Conservation (phyloP, 1,140 invertebrate genomes). For the Calosoma granatense region DNA sequence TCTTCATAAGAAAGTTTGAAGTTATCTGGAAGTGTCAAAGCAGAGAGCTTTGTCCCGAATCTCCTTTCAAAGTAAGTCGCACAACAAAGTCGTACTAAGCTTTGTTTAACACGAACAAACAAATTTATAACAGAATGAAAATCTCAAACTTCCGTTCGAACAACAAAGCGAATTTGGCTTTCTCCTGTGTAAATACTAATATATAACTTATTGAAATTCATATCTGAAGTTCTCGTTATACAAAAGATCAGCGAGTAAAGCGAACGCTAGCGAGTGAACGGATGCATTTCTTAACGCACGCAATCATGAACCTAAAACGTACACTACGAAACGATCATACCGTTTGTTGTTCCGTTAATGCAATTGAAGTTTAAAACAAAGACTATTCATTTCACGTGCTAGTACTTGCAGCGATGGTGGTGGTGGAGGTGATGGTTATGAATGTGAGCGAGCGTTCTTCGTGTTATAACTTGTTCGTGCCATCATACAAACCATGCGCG, state of each 20-base stretch:
- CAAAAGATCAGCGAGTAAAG: not conserved
- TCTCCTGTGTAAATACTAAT: slow-evolving; percentile 23
- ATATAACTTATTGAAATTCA: slow-evolving; percentile 27
- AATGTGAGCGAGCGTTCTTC: too few relatives aligned
- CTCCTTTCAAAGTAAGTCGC: not conserved
- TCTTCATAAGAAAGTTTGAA: slow-evolving; percentile 7
- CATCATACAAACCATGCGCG: too few relatives aligned
- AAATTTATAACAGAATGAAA: slow-evolving; percentile 22
- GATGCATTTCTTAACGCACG: not conserved
- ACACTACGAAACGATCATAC: not conserved
- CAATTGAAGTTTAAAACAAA: slow-evolving; percentile 23
- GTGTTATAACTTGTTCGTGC: not conserved
- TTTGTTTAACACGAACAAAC: slow-evolving; percentile 23
- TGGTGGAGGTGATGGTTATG: too few relatives aligned
- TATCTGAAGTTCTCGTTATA: slow-evolving; percentile 18
- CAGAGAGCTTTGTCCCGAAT: slow-evolving; percentile 1
- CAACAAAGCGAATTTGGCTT: slow-evolving; percentile 16
- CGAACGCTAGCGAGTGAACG: not conserved
- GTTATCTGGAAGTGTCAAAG: slow-evolving; percentile 6
- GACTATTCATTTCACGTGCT: slow-evolving; percentile 22
- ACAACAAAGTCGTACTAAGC: slow-evolving; percentile 10
- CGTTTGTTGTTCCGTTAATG: slow-evolving; percentile 14
- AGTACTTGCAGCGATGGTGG: too few relatives aligned
- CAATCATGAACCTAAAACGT: not conserved
- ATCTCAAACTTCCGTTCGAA: slow-evolving; percentile 23